Conservation (phyloP, 2,113 vertebrate genomes). For the Rhipidura dahli region DNA sequence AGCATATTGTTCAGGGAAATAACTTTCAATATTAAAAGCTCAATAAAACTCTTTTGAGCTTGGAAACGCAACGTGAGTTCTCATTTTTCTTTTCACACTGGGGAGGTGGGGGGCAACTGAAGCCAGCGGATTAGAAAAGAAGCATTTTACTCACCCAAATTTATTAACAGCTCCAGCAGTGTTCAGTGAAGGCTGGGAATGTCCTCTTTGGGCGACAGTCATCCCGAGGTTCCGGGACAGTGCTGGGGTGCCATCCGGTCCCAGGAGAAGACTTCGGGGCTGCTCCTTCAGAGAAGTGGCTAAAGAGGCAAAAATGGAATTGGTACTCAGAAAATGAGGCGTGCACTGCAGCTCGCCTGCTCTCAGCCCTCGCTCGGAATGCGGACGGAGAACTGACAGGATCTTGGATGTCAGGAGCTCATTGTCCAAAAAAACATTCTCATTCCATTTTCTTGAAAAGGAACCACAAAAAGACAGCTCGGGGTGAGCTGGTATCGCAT, state of each 20-base stretch:
- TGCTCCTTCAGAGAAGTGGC: slow-evolving; percentile 79
- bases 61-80: accelerated
- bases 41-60: neutral
- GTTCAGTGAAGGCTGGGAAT: slow-evolving; percentile 69
- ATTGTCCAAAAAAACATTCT: slow-evolving; percentile 79
- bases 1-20: neutral
- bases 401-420: slow-evolving; percentile 82
- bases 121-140: neutral
- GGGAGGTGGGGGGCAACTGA: neutral
- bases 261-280: slow-evolving; percentile 64
- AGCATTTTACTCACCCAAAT: slow-evolving; percentile 80
- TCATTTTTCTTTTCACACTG: neutral
- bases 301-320: slow-evolving; percentile 73
- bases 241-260: slow-evolving; percentile 79
- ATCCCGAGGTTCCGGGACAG: slow-evolving; percentile 82
- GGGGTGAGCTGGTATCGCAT: neutral
- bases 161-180: slow-evolving; percentile 67
- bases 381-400: slow-evolving; percentile 71
- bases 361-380: slow-evolving; percentile 41
- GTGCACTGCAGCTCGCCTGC: slow-evolving; percentile 58
- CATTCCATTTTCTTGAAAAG: slow-evolving; percentile 72
- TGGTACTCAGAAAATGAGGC: slow-evolving; percentile 70
- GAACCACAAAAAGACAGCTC: slow-evolving; percentile 72
- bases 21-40: neutral
- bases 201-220: slow-evolving; percentile 82